A percentile compares a stretch with the other conserved stretches of the same genome.
Conservation (phyloP, 2,113 vertebrate species). For the Etheostoma cragini region DNA sequence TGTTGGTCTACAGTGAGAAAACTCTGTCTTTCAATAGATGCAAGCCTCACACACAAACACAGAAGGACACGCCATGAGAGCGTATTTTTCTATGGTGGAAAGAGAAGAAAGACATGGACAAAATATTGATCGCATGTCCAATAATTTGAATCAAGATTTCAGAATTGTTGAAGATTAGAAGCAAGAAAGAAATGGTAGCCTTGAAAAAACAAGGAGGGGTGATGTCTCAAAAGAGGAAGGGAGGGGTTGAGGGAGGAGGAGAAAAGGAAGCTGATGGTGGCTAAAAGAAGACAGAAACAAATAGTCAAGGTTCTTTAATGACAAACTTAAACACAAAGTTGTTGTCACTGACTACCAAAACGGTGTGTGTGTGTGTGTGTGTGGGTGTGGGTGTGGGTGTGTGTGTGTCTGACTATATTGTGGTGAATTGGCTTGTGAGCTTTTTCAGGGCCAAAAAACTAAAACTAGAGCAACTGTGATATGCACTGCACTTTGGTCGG, state of each 20-base stretch:
- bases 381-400: background rate
- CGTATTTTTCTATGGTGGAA: slow-evolving; percentile 24
- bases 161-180: slow-evolving; percentile 5
- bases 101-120: background rate
- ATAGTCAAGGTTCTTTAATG: background rate
- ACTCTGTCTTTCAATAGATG: slow-evolving; percentile 8
- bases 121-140: background rate
- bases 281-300: background rate
- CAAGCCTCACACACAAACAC: slow-evolving; percentile 19
- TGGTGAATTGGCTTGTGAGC: slow-evolving; percentile 54
- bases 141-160: slow-evolving; percentile 3
- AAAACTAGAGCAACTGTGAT: slow-evolving; percentile 72
- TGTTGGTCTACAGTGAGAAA: slow-evolving; percentile 35
- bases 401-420: slow-evolving; percentile 44
- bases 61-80: background rate
- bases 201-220: slow-evolving; percentile 23
- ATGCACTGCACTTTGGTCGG: slow-evolving; percentile 49
- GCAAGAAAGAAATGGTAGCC: slow-evolving; percentile 14
- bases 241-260: slow-evolving; percentile 3
- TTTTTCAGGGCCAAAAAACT: slow-evolving; percentile 42
- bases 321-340: background rate
- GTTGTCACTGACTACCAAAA: slow-evolving; percentile 6
- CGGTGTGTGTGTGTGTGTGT: background rate
- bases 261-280: background rate
- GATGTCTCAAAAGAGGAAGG: slow-evolving; percentile 15